Evolutionary conservation across 2,888 invertebrate species (phyloP).

Genomic region (Brenthis hecate): DNA sequence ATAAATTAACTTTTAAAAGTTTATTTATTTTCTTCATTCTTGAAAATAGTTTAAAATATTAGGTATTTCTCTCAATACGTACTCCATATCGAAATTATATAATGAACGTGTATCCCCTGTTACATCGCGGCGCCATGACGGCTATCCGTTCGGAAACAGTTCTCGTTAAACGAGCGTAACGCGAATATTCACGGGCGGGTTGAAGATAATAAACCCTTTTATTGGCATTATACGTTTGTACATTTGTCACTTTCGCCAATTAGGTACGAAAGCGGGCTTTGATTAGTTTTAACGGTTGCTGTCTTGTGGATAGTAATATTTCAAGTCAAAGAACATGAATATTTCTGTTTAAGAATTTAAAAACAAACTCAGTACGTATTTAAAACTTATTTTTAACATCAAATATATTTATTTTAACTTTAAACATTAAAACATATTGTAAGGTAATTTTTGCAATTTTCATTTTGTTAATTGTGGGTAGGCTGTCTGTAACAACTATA

Average conservation of each 20-base stretch:
- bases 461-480: too few relatives aligned
- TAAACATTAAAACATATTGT: too few relatives aligned
- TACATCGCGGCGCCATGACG: slow-evolving; percentile 56
- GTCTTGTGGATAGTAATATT: background rate
- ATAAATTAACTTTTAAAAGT: too few relatives aligned
- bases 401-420: too few relatives aligned
- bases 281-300: background rate
- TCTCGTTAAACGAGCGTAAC: slow-evolving; percentile 60
- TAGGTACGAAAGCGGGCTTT: slow-evolving; percentile 6
- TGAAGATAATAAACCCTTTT: slow-evolving; percentile 72
- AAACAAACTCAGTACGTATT: background rate
- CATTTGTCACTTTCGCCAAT: slow-evolving; percentile 32
- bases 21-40: too few relatives aligned
- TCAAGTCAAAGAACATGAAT: too few relatives aligned
- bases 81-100: too few relatives aligned
- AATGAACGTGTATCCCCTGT: background rate
- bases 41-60: too few relatives aligned
- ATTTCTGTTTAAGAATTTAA: background rate
- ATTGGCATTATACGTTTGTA: slow-evolving; percentile 58
- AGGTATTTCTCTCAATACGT: too few relatives aligned
- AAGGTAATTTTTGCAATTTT: too few relatives aligned
- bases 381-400: too few relatives aligned
- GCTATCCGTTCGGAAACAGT: slow-evolving; percentile 56
- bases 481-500: too few relatives aligned
- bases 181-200: slow-evolving; percentile 65